Conservation (phyloP, 2,888 invertebrate genomes). For the Papilio demoleus region DNA sequence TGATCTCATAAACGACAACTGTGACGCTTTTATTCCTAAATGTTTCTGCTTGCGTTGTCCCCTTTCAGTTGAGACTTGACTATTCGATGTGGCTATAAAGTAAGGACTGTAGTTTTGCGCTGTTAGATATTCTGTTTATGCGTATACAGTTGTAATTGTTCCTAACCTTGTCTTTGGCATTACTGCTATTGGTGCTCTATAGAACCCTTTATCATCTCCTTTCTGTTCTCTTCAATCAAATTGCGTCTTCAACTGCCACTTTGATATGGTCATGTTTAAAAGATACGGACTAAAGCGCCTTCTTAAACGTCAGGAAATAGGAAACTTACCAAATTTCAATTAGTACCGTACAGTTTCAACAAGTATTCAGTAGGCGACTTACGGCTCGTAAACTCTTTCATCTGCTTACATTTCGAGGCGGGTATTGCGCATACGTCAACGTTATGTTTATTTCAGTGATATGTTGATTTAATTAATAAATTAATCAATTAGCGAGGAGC, state of each 20-base stretch:
- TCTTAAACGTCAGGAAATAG: background rate
- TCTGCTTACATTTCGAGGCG: background rate
- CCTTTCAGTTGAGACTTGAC: background rate
- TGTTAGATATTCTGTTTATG: background rate
- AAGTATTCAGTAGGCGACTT: background rate
- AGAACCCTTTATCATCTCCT: too few relatives aligned
- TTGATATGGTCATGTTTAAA: too few relatives aligned
- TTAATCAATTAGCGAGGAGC: conserved; percentile 2
- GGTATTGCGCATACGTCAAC: background rate
- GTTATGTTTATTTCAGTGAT: background rate
- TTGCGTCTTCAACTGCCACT: background rate
- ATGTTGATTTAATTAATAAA: conserved; percentile 22
- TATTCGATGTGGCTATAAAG: background rate
- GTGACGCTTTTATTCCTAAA: background rate
- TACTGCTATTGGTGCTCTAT: too few relatives aligned
- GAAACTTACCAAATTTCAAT: background rate
- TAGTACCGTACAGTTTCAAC: background rate
- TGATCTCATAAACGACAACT: conserved; percentile 1
- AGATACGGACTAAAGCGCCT: background rate
- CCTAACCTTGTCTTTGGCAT: background rate
- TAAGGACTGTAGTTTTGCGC: background rate
- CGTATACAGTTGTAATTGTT: background rate
- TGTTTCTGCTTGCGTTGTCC: conserved; percentile 10
- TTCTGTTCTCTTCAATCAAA: background rate
- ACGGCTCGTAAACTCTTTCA: background rate